These are phyloP conservation scores for Odontocerum albicorne DNA, from an alignment of 2,888 invertebrate species.

Conservation along the genomic window DNA sequence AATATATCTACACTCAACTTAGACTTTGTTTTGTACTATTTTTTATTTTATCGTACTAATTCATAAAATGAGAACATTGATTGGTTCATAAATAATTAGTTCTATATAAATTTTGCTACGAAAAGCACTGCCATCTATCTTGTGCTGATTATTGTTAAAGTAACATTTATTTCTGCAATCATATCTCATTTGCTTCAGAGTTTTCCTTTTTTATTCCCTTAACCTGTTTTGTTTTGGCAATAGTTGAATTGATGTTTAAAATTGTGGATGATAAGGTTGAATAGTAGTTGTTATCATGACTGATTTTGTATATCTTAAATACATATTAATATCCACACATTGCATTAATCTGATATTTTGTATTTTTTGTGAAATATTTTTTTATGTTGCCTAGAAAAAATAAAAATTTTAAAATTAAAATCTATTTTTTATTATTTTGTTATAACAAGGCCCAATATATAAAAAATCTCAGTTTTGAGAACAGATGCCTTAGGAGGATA, in stretches of 20 bases:
- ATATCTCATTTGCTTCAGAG: not conserved
- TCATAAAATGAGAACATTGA: no score
- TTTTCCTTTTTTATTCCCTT: no score
- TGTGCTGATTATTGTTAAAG: not conserved
- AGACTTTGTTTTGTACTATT: no score
- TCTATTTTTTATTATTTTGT: no score
- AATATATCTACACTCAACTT: no score
- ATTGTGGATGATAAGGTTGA: slow-evolving; percentile 3
- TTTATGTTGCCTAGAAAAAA: slow-evolving; percentile 64
- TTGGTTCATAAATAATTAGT: no score
- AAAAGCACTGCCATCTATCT: not conserved
- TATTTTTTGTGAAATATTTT: slow-evolving; percentile 48
- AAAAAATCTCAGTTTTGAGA: no score
- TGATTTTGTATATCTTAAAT: slow-evolving; percentile 17
- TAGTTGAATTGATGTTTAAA: not conserved
- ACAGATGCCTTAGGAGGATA: no score
- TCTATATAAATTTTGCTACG: not conserved
- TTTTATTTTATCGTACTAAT: no score
- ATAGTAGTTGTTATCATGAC: slow-evolving; percentile 18
- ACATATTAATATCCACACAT: slow-evolving; percentile 5
- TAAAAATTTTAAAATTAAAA: slow-evolving; percentile 31
- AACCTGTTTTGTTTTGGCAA: no score
- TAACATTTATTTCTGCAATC: not conserved
- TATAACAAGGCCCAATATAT: no score
- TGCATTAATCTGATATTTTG: slow-evolving; percentile 19